Conservation (phyloP, 2,797 vertebrate genomes). For the Danio kyathit region DNA sequence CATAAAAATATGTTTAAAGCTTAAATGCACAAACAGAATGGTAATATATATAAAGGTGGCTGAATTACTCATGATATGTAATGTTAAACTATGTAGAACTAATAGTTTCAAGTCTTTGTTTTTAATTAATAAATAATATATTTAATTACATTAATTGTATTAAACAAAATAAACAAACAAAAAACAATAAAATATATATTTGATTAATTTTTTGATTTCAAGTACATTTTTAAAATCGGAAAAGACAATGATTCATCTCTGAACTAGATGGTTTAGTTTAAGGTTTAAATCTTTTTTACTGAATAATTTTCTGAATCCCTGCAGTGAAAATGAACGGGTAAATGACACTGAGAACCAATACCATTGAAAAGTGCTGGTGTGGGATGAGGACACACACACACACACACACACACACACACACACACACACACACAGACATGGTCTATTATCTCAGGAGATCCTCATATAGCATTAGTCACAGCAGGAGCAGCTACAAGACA, state of each 20-base stretch:
- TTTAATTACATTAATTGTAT: too few species aligned
- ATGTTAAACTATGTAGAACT: too few species aligned
- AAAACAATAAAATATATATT: too few species aligned
- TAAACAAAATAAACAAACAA: too few species aligned
- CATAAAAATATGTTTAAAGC: too few species aligned
- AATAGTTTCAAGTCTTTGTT: too few species aligned
- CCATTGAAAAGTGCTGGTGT: not conserved
- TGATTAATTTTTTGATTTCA: not conserved
- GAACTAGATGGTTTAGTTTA: not conserved
- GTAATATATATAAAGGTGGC: too few species aligned
- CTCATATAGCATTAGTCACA: slow-evolving; percentile 26
- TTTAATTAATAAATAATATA: too few species aligned
- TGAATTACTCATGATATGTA: too few species aligned
- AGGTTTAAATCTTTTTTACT: not conserved
- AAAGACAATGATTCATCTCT: not conserved
- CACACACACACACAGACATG: not conserved
- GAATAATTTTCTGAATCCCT: not conserved
- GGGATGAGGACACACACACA: not conserved
- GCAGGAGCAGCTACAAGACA: slow-evolving; percentile 30
- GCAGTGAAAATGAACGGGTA: not conserved
- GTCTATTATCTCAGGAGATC: slow-evolving; percentile 15
- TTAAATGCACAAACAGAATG: too few species aligned
- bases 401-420: not conserved
- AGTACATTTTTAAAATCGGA: not conserved
- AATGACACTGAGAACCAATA: not conserved